Conservation (phyloP, 2,888 invertebrate species). For the Leptinotarsa rubiginosa region DNA sequence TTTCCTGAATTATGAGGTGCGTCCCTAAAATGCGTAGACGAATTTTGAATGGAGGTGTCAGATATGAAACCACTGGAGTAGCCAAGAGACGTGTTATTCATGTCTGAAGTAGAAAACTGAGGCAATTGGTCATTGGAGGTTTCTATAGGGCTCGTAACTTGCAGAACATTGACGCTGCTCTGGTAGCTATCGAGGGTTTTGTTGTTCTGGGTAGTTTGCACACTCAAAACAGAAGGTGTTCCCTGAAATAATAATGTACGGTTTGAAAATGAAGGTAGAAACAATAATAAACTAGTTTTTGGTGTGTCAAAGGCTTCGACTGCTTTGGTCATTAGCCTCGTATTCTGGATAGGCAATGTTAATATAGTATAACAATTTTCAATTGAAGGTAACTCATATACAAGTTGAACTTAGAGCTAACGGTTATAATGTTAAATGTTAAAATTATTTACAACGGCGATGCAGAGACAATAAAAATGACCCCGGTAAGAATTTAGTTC, state of each 20-base stretch:
- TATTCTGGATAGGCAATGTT: no score
- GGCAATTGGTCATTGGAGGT: slow-evolving; percentile 28
- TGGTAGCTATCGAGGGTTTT: slow-evolving; percentile 59
- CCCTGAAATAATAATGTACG: slow-evolving; percentile 49
- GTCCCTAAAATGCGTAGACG: slow-evolving; percentile 24
- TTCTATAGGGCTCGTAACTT: slow-evolving; percentile 53
- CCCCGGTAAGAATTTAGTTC: no score
- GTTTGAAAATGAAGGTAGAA: no score
- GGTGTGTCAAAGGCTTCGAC: no score
- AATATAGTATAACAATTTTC: no score
- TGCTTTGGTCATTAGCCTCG: no score
- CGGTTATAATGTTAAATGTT: no score
- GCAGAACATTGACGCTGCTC: slow-evolving; percentile 62
- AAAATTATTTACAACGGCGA: no score
- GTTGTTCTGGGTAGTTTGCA: slow-evolving; percentile 59
- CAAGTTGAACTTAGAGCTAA: no score
- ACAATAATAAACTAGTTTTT: no score
- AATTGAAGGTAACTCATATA: no score
- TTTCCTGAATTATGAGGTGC: slow-evolving; percentile 30
- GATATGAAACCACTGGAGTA: slow-evolving; percentile 40
- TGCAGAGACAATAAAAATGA: no score
- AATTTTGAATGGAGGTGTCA: slow-evolving; percentile 44
- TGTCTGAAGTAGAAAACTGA: slow-evolving; percentile 34
- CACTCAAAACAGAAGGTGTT: slow-evolving; percentile 55
- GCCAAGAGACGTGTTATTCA: slow-evolving; percentile 25